These are phyloP conservation scores for Ceramica pisi DNA, from an alignment of 2,888 invertebrate genomes.

Conservation along the genomic window DNA sequence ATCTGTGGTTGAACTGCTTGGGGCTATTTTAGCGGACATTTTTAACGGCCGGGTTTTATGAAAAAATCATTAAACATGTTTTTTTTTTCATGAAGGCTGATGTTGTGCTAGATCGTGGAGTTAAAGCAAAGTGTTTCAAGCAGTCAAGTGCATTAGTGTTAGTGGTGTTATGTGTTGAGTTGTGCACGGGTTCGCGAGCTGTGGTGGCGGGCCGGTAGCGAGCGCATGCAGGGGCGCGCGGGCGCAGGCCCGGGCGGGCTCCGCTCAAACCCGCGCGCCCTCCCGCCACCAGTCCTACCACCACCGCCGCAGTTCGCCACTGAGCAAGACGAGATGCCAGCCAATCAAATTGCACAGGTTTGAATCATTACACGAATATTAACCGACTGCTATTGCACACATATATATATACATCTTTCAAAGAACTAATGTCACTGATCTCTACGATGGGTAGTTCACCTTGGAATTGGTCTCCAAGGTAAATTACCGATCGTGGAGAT, in stretches of 20 bases:
- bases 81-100: conserved; percentile 22
- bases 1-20: too few relatives aligned
- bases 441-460: background rate
- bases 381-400: background rate
- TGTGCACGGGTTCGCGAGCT: conserved; percentile 64
- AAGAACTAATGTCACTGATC: background rate
- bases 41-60: too few relatives aligned
- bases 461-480: background rate
- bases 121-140: conserved; percentile 32
- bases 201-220: conserved; percentile 82
- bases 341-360: conserved; percentile 90
- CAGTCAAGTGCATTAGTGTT: conserved; percentile 56
- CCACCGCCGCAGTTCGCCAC: conserved; percentile 88
- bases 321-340: conserved; percentile 88
- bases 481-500: background rate
- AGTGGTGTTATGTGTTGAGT: conserved; percentile 67
- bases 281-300: conserved; percentile 86
- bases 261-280: conserved; percentile 89
- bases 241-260: conserved; percentile 88
- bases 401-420: conserved; percentile 1
- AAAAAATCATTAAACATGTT: too few relatives aligned
- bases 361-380: conserved; percentile 26
- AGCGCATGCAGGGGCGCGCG: conserved; percentile 90
- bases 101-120: conserved; percentile 56
- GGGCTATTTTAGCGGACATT: too few relatives aligned